Evolutionary conservation across 2,888 invertebrate genomes (phyloP).

Genomic region (Morinoia aosen): DNA sequence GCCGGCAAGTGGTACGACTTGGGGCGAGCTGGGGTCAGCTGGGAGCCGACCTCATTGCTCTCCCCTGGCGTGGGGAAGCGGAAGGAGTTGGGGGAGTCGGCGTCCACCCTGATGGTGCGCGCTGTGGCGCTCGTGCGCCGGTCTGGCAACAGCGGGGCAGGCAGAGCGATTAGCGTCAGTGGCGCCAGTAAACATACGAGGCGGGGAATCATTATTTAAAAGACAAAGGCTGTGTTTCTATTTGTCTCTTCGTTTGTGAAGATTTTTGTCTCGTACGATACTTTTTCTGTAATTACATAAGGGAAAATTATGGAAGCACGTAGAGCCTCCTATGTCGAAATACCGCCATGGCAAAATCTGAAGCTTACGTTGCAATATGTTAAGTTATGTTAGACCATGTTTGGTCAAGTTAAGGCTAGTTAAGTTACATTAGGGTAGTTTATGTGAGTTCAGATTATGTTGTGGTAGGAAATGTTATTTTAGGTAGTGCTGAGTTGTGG

Average conservation of each 20-base stretch:
- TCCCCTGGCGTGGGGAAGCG: background rate
- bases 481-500: no score
- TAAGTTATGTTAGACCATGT: no score
- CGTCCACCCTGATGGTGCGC: constrained; percentile 16
- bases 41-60: background rate
- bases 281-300: background rate
- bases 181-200: background rate
- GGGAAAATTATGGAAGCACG: background rate
- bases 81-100: constrained; percentile 28
- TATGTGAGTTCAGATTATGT: no score
- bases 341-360: no score
- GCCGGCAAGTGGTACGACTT: constrained; percentile 30
- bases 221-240: background rate
- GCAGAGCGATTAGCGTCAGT: background rate
- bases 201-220: background rate
- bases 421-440: no score
- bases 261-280: background rate
- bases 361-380: no score
- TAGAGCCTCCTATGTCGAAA: background rate
- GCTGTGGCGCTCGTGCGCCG: constrained; percentile 46
- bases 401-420: no score
- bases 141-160: background rate
- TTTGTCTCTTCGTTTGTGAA: background rate
- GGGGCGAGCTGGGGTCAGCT: background rate
- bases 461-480: no score